Evolutionary conservation across 2,888 invertebrate species (phyloP).

Genomic region (Thymelicus lineola): DNA sequence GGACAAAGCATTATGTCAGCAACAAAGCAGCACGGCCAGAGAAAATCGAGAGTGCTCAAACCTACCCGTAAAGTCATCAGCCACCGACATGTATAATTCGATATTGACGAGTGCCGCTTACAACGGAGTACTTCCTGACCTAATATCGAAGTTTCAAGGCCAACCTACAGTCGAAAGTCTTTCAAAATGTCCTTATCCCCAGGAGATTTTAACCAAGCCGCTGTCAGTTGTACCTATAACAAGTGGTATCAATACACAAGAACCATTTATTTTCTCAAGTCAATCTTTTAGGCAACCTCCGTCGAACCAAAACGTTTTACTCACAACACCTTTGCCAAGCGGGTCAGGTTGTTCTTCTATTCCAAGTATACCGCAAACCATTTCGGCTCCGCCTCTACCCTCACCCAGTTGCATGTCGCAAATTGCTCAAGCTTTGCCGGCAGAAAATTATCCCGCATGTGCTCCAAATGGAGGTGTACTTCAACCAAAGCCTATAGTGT

Average conservation of each 20-base stretch:
- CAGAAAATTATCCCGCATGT: slow-evolving; percentile 39
- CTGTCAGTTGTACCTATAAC: slow-evolving; percentile 31
- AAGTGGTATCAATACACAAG: slow-evolving; percentile 25
- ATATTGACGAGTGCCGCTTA: slow-evolving; percentile 46
- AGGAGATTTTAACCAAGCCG: slow-evolving; percentile 8
- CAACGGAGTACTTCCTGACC: slow-evolving; percentile 49
- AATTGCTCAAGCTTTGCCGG: slow-evolving; percentile 39
- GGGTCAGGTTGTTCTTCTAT: slow-evolving; percentile 2
- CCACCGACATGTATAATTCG: slow-evolving; percentile 44
- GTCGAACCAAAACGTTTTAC: slow-evolving; percentile 21
- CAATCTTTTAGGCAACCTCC: slow-evolving; percentile 10
- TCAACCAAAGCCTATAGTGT: slow-evolving; percentile 39
- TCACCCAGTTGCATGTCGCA: slow-evolving; percentile 13
- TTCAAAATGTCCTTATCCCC: slow-evolving; percentile 14
- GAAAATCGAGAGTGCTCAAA: slow-evolving; percentile 15
- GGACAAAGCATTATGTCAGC: slow-evolving; percentile 44
- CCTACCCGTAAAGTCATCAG: not conserved
- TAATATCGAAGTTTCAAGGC: slow-evolving; percentile 39
- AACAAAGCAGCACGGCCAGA: not conserved
- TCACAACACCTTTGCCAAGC: slow-evolving; percentile 3
- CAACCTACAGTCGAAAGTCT: slow-evolving; percentile 24
- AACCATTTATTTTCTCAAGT: slow-evolving; percentile 21
- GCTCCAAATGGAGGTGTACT: slow-evolving; percentile 36
- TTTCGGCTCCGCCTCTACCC: slow-evolving; percentile 7
- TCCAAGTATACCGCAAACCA: slow-evolving; percentile 7